Evolutionary conservation across 2,113 vertebrate species (phyloP).

Genomic region (Ceratotherium simum): DNA sequence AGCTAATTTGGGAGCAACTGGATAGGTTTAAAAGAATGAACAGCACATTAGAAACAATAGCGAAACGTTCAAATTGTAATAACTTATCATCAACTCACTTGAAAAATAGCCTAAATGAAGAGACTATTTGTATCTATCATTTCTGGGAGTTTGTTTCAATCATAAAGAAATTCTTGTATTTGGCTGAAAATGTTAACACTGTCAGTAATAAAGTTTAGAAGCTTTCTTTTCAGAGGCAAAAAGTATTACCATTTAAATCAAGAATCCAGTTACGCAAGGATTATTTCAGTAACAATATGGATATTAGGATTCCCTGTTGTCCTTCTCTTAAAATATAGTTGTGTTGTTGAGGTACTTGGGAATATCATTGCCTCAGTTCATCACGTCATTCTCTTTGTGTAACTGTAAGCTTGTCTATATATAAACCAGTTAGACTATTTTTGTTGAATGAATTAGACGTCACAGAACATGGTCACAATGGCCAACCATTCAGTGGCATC

Average conservation of each 20-base stretch:
- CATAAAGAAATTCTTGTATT: neutral
- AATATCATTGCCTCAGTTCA: neutral
- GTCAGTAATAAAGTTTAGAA: constrained; percentile 20
- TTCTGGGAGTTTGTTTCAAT: constrained; percentile 38
- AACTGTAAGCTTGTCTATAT: neutral
- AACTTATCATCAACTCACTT: constrained; percentile 68
- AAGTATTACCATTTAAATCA: neutral
- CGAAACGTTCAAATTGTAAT: constrained; percentile 77
- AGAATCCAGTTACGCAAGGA: neutral
- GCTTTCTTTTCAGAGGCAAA: constrained; percentile 14
- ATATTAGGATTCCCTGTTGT: neutral
- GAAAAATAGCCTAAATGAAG: constrained; percentile 57
- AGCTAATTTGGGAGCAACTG: constrained; percentile 96
- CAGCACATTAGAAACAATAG: constrained; percentile 87
- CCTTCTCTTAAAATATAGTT: neutral
- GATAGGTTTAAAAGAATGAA: constrained; percentile 91
- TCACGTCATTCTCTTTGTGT: neutral
- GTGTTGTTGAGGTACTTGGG: neutral
- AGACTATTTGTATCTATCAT: neutral
- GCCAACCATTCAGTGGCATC: neutral
- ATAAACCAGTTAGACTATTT: neutral
- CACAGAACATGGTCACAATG: neutral
- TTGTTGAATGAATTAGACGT: neutral
- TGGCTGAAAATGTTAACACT: constrained; percentile 46
- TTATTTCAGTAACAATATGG: neutral